These are phyloP conservation scores for Sporophila hypoxantha DNA, from an alignment of 2,113 vertebrate species.

Conservation along the genomic window DNA sequence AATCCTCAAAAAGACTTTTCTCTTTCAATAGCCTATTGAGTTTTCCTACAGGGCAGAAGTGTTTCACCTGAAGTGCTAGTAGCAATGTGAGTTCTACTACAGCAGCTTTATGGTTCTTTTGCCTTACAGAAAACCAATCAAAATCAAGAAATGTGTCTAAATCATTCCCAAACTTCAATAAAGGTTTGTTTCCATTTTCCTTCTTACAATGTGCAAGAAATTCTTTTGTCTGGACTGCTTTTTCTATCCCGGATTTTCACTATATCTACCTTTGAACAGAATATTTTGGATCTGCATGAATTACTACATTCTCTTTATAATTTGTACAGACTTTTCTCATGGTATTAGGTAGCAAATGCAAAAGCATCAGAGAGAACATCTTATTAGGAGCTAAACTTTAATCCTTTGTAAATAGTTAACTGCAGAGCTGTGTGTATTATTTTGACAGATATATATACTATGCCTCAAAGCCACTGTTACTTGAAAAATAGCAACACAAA, in stretches of 20 bases:
- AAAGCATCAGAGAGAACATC: conserved; percentile 27
- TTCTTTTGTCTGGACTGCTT: neutral
- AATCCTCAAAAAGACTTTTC: neutral
- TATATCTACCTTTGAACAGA: neutral
- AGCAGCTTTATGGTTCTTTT: neutral
- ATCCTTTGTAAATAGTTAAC: conserved; percentile 49
- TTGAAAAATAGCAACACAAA: conserved; percentile 29
- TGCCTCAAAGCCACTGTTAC: conserved; percentile 7
- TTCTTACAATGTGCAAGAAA: neutral
- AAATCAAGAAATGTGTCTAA: neutral
- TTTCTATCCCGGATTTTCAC: neutral
- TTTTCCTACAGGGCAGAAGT: neutral
- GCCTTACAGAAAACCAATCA: neutral
- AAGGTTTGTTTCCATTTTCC: neutral
- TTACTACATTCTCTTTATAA: neutral
- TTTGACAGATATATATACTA: conserved; percentile 14
- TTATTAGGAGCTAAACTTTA: conserved; percentile 46
- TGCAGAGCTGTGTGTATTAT: neutral
- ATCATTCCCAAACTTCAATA: neutral
- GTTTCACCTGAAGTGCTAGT: neutral
- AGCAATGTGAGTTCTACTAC: neutral
- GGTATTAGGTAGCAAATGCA: conserved; percentile 5
- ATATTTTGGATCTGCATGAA: conserved; percentile 9
- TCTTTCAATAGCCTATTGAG: neutral
- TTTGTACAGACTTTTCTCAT: conserved; percentile 6